A percentile compares a stretch with the other conserved stretches of the same genome.
phyloP scores from a whole-genome alignment of 1,140 invertebrate genomes.

The Chelonus insularis region DNA sequence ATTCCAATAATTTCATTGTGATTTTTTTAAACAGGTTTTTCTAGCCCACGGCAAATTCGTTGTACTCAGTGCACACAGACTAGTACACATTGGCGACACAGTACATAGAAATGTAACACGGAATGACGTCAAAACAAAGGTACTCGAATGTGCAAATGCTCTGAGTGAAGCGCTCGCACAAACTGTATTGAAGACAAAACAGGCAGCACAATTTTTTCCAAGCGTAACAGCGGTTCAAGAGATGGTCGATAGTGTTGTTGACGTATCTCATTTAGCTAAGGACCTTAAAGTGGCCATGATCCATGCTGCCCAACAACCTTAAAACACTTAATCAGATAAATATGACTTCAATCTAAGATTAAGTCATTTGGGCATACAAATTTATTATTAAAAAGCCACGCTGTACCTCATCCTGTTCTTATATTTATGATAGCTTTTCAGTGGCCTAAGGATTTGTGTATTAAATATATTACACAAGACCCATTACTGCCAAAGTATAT shows the following conservation, averaged over 20 bases:
- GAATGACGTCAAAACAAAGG: slow-evolving; percentile 71
- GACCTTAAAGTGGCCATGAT: slow-evolving; percentile 68
- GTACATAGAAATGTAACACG: slow-evolving; percentile 79
- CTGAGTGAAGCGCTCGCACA: slow-evolving; percentile 82
- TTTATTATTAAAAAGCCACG: slow-evolving; percentile 23
- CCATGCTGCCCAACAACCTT: slow-evolving; percentile 48
- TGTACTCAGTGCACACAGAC: slow-evolving; percentile 86
- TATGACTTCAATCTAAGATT: slow-evolving; percentile 7
- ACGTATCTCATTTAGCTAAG: slow-evolving; percentile 76
- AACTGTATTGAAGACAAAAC: slow-evolving; percentile 86
- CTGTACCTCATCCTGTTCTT: slow-evolving; percentile 4
- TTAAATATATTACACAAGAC: slow-evolving; percentile 22
- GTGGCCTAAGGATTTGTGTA: background rate
- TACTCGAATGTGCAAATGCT: slow-evolving; percentile 78
- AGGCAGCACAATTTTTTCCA: slow-evolving; percentile 87
- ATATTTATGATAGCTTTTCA: slow-evolving; percentile 6
- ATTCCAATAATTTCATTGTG: too few species aligned
- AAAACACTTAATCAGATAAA: slow-evolving; percentile 32
- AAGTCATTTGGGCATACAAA: slow-evolving; percentile 22
- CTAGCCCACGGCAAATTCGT: slow-evolving; percentile 93
- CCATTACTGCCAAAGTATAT: slow-evolving; percentile 44
- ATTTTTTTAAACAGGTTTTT: slow-evolving; percentile 64
- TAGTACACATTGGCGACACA: slow-evolving; percentile 92
- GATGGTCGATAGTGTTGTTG: slow-evolving; percentile 89
- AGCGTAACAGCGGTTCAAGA: slow-evolving; percentile 87